These are phyloP conservation scores for Caenorhabditis doughertyi DNA, from an alignment of 2,888 invertebrate genomes.

Conservation along the genomic window DNA sequence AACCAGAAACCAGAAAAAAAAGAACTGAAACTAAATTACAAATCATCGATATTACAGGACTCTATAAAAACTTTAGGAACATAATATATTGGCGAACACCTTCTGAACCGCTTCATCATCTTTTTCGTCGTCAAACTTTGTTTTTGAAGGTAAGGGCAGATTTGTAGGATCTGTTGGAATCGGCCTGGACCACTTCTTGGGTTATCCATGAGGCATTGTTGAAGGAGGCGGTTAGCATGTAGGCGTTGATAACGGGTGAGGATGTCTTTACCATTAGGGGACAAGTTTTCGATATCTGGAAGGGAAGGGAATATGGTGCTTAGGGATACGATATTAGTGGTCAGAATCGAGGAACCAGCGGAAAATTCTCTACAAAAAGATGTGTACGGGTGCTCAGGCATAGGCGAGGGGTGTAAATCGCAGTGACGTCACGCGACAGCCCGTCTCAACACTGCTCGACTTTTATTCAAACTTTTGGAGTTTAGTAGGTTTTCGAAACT, in stretches of 20 bases:
- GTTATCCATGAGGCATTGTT: neutral
- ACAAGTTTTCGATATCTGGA: too few relatives aligned
- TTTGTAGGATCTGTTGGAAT: neutral
- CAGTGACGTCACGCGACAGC: too few relatives aligned
- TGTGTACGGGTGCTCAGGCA: too few relatives aligned
- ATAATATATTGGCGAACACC: neutral
- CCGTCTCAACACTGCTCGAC: too few relatives aligned
- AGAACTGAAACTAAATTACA: neutral
- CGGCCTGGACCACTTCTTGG: neutral
- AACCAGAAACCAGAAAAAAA: neutral
- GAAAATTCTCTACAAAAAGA: too few relatives aligned
- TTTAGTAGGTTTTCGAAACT: too few relatives aligned
- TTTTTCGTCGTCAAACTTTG: neutral
- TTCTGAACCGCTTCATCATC: neutral
- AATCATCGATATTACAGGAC: neutral
- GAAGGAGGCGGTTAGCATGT: neutral
- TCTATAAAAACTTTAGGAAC: neutral
- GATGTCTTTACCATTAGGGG: neutral
- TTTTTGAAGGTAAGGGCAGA: neutral
- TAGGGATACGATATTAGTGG: too few relatives aligned
- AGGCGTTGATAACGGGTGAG: neutral
- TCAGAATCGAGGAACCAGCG: too few relatives aligned
- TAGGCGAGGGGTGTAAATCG: too few relatives aligned
- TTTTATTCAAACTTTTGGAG: too few relatives aligned
- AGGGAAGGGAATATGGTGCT: too few relatives aligned